These are phyloP conservation scores for Prostheceraeus crozeri DNA, from an alignment of 2,888 invertebrate genomes.

Conservation along the genomic window DNA sequence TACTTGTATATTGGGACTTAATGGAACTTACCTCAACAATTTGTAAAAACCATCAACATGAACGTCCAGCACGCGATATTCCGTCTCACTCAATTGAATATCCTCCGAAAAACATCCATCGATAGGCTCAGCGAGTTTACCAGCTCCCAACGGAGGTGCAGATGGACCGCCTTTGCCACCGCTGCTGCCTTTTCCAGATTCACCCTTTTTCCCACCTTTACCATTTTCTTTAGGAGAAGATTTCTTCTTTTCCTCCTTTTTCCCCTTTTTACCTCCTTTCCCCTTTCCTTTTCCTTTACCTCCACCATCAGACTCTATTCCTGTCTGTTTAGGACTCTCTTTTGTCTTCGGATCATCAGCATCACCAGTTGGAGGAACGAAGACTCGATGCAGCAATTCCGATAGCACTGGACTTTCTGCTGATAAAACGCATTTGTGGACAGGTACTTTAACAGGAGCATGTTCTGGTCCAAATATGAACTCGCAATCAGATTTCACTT, in stretches of 20 bases:
- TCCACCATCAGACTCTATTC: no score
- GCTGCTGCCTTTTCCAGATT: no score
- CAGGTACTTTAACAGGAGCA: conserved; percentile 3
- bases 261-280: neutral
- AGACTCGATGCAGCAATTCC: conserved; percentile 2
- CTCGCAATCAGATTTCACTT: conserved; percentile 27
- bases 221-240: neutral
- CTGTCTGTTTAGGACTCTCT: conserved; percentile 20
- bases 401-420: conserved; percentile 29
- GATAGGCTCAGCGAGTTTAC: no score
- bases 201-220: no score
- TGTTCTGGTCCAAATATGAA: conserved; percentile 32
- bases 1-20: no score
- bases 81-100: no score
- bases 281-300: conserved; percentile 18
- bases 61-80: conserved; percentile 13
- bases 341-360: conserved; percentile 14
- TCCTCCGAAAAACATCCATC: no score
- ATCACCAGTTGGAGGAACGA: neutral
- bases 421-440: conserved; percentile 29
- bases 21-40: conserved; percentile 21
- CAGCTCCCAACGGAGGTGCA: no score
- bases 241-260: conserved; percentile 2
- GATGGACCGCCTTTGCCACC: no score
- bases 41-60: conserved; percentile 29